Evolutionary conservation across 2,888 invertebrate species (phyloP), one percentile per base, ranked within the genome.

Genomic region (Ariolimax columbianus): DNA sequence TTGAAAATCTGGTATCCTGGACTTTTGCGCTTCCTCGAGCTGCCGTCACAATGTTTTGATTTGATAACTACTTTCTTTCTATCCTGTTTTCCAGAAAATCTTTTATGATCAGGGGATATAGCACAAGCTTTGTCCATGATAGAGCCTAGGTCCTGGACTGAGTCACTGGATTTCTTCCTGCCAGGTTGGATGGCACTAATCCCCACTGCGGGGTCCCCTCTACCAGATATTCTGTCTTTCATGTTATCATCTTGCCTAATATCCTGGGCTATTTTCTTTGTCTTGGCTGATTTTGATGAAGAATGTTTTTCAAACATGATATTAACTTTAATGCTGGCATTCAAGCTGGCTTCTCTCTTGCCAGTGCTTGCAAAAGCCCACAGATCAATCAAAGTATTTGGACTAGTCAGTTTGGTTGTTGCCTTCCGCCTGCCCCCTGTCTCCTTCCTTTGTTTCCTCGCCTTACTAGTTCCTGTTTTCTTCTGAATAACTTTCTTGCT

Each of bases 321-420:
- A 79, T 92, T 91, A 33, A 92, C 89, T 86, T 89, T 90, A 36
- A 90, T 90, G 40, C 89, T 86, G 33, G 92, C 92, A 88, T 91
- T 91, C 51, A 92, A 81, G 87, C 92, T 92, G 72, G 92, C 92
- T 84, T 91, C 91, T 26, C 92, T 83, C 84, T 90, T 91, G 11
- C 90, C 87, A 77, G 90, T 87, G 33, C 88, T 86, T 33, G 81
- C 86, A 19, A 86, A 43, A n/a, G 77, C 70, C 77, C 87, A 84
- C 17, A 83, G 66, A 36, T 86, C 87, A n/a, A 87, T 72, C 36
- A 82, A 83, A 40, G 82, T 66, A 26, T 82, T 81, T 77, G 80
- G 51, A 30, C 77, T 82, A 11, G 85, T 77, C 59, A 82, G 43
- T 75, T 85, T 85, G 14, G 7, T 30, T 36, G 26, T 70, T 51